Conservation (phyloP, 1,140 invertebrate genomes). For the Rhagoletis pomonella region DNA sequence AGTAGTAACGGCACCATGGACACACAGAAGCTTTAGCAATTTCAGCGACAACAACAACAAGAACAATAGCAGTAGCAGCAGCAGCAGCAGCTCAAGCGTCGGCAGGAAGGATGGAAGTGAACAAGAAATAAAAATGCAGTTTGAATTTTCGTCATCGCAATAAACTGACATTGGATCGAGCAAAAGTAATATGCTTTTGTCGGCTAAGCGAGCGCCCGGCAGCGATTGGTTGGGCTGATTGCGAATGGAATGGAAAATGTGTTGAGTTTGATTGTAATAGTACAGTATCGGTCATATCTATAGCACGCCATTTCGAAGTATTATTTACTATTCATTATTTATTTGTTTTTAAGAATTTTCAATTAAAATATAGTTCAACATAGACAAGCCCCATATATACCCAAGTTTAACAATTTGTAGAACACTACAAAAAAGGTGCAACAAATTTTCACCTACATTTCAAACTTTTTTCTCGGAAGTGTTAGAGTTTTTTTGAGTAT, state of each 20-base stretch:
- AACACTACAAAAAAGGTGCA: too few relatives aligned
- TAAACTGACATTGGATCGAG: constrained; percentile 41
- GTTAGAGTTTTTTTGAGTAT: too few relatives aligned
- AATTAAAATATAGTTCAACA: too few relatives aligned
- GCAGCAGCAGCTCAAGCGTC: neutral
- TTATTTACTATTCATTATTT: too few relatives aligned
- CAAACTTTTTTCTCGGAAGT: too few relatives aligned
- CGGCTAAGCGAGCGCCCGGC: neutral
- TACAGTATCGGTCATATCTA: too few relatives aligned
- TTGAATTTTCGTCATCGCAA: constrained; percentile 14
- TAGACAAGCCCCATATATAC: too few relatives aligned
- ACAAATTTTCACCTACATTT: too few relatives aligned
- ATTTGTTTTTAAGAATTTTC: too few relatives aligned
- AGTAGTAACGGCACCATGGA: too few relatives aligned
- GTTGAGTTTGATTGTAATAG: neutral
- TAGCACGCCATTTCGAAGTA: too few relatives aligned
- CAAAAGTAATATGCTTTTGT: constrained; percentile 28
- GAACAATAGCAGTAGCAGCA: neutral
- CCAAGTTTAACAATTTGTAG: too few relatives aligned
- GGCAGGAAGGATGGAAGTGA: neutral
- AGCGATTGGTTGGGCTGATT: neutral
- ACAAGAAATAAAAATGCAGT: constrained; percentile 29
- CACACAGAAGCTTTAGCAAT: neutral
- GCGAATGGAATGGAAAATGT: neutral
- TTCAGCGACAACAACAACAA: neutral